Evolutionary conservation across 2,888 invertebrate species (phyloP).

Genomic region (Temnothorax ravouxi): DNA sequence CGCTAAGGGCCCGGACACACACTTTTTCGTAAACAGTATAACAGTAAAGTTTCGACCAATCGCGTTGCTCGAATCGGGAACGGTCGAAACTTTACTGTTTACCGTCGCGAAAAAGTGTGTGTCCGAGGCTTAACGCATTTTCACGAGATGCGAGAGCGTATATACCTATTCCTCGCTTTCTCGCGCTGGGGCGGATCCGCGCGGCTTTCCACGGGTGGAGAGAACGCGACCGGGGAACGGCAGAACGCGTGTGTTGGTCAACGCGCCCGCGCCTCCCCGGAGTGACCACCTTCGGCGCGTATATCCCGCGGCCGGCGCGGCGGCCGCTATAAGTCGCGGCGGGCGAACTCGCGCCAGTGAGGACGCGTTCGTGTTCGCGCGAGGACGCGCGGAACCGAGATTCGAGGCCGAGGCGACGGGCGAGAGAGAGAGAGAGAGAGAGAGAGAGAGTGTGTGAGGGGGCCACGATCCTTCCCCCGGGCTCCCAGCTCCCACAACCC

Average conservation of each 20-base stretch:
- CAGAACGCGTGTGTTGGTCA: slow-evolving; percentile 64
- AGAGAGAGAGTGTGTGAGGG: slow-evolving; percentile 37
- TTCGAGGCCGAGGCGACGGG: slow-evolving; percentile 53
- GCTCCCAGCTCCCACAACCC: slow-evolving; percentile 26
- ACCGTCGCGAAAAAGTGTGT: too few species aligned
- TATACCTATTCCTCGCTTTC: not conserved
- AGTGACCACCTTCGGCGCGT: slow-evolving; percentile 67
- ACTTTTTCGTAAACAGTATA: too few species aligned
- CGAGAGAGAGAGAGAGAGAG: slow-evolving; percentile 6
- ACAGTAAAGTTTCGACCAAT: too few species aligned
- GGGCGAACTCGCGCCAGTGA: slow-evolving; percentile 82
- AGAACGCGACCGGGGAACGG: not conserved
- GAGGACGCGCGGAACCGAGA: slow-evolving; percentile 77
- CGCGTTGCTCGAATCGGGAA: too few species aligned
- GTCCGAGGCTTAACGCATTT: not conserved
- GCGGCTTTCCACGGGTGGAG: slow-evolving; percentile 23
- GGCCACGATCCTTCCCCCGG: slow-evolving; percentile 44
- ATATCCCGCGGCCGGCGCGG: slow-evolving; percentile 49
- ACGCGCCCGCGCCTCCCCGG: slow-evolving; percentile 74
- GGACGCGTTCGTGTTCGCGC: slow-evolving; percentile 85
- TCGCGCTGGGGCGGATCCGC: not conserved
- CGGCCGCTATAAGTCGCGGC: slow-evolving; percentile 77
- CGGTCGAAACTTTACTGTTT: too few species aligned
- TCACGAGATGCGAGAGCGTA: not conserved
- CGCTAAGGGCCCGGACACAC: not conserved